phyloP scores from a whole-genome alignment of 2,113 vertebrate genomes.

The Callocephalon fimbriatum region DNA sequence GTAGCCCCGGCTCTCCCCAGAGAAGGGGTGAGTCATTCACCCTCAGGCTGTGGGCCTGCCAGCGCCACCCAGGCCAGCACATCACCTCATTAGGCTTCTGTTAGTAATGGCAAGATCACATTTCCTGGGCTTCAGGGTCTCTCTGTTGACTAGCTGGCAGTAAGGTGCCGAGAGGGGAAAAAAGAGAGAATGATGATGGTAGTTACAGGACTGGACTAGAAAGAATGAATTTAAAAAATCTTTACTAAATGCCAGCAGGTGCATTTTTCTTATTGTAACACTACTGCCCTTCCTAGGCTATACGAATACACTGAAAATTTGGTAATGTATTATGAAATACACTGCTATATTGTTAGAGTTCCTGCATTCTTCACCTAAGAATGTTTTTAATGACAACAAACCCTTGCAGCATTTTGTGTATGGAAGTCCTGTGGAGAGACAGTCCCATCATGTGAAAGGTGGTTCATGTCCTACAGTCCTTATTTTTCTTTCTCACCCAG shows the following conservation, averaged over 20 bases:
- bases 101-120: background rate
- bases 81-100: background rate
- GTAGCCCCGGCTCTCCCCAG: fast-evolving
- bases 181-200: background rate
- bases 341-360: background rate
- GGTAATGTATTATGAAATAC: background rate
- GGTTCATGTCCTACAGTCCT: background rate
- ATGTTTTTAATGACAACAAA: background rate
- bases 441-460: background rate
- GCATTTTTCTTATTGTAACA: background rate
- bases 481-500: background rate
- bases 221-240: background rate
- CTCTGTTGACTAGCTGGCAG: fast-evolving
- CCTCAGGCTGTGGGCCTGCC: fast-evolving
- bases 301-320: background rate
- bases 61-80: fast-evolving
- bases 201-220: background rate
- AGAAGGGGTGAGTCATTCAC: background rate
- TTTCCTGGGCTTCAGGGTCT: background rate
- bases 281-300: background rate
- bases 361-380: background rate
- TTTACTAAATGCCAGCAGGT: background rate
- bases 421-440: background rate
- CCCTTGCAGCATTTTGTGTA: fast-evolving
- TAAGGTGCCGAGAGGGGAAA: background rate